Percentiles rank a stretch among this genome's conserved stretches.
phyloP scores from a whole-genome alignment of 1,140 invertebrate species.

The Pachyrhynchus sulphureomaculatus region DNA sequence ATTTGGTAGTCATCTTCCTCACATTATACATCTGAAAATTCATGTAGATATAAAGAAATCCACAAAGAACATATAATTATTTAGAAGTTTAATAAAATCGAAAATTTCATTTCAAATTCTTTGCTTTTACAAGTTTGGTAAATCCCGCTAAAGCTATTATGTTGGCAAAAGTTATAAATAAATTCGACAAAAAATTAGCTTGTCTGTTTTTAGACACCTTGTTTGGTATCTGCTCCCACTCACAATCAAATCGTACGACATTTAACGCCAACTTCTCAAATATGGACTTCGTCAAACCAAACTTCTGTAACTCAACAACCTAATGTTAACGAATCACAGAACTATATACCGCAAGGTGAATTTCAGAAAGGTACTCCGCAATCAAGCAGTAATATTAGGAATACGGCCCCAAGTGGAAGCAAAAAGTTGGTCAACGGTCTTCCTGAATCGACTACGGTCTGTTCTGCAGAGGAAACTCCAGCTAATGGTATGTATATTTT shows the following conservation, averaged over 20 bases:
- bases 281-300: background rate
- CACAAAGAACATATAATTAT: no score
- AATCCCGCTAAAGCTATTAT: no score
- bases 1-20: no score
- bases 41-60: no score
- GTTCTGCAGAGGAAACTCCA: background rate
- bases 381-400: background rate
- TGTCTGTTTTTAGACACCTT: background rate
- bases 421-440: background rate
- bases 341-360: constrained; percentile 35
- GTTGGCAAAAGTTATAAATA: no score
- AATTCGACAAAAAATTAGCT: no score
- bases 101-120: no score
- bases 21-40: no score
- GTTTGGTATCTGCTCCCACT: background rate
- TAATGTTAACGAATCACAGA: constrained; percentile 32
- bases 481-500: background rate
- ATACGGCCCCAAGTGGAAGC: background rate
- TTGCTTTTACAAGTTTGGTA: no score
- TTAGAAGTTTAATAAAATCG: no score
- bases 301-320: background rate
- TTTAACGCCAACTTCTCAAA: background rate
- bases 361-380: background rate
- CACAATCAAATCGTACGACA: background rate
- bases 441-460: background rate